Base-by-base conservation (phyloP, 1,140 invertebrate species). In the Aculops lycopersici region DNA sequence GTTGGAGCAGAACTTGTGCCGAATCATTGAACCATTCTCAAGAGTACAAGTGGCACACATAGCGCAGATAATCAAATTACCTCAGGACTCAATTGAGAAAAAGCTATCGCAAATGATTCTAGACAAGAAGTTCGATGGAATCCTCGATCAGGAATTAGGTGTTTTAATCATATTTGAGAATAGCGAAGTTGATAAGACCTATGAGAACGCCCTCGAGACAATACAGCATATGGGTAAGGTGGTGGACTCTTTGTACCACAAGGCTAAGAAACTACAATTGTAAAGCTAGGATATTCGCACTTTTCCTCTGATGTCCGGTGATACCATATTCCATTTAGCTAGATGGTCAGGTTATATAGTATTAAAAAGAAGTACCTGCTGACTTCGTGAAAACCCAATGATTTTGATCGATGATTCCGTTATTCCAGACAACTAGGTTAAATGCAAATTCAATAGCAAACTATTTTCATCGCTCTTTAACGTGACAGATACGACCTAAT, bases 81-180 rank as follows among this genome's bases (percentile, higher is more conserved):
- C 44, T 8, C 70, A 79, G 59, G 65, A 74, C 38, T 71, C 74
- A 61, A 86, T 98, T 36, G 92, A 98, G 56, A 88, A 90, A 59
- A 98, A 98, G 60, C 59, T 98, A 15, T 94, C 88, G 18, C 90
- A 98, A 58, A 98, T 98, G 92, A 97, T 98, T 54, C 61, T 98
- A 51, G 92, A 98, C 58, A 84, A 88, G 48, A 97, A 97, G 58
- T 71, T 98, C 46, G 60, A 56, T 53, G 65, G 88, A 16, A 92
- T 94, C 48, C 63, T 97, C 37, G 88, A 97, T 64, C 92, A 98
- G 63, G 88, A 84, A 39, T 79, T 83, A 59, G 88, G 76, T 45
- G 81, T 97, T 13, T 61, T 98, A 20, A 83, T 97, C 48, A 79
- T 98, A 8, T 97, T 92, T 59, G 88, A 97, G 57, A 79, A 83